These are phyloP conservation scores for Nephrotoma appendiculata DNA, from an alignment of 2,888 invertebrate genomes.

Conservation along the genomic window DNA sequence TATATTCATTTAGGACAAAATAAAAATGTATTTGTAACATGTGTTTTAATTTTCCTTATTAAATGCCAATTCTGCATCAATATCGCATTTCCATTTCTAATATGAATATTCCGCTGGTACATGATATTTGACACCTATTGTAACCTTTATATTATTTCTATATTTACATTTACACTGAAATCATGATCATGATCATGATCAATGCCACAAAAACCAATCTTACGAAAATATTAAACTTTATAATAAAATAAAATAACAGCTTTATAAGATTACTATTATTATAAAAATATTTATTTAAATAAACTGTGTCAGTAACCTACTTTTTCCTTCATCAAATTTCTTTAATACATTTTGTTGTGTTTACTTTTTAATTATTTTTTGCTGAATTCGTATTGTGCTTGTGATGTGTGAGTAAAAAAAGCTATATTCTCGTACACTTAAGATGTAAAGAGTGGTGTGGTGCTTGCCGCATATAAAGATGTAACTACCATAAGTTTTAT, in stretches of 20 bases:
- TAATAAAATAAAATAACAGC: background rate
- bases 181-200: slow-evolving; percentile 3
- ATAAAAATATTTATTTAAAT: background rate
- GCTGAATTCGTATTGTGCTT: background rate
- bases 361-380: background rate
- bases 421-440: background rate
- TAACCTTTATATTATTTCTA: background rate
- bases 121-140: background rate
- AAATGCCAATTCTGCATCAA: too few relatives aligned
- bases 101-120: background rate
- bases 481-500: background rate
- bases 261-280: background rate
- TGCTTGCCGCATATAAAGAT: background rate
- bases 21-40: too few relatives aligned
- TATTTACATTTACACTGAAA: background rate
- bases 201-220: background rate
- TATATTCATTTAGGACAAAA: too few relatives aligned
- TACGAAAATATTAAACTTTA: background rate
- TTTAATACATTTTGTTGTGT: background rate
- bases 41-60: too few relatives aligned
- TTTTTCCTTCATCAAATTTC: slow-evolving; percentile 1
- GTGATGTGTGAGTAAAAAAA: background rate
- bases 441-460: background rate
- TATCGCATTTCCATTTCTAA: background rate
- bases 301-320: slow-evolving; percentile 3